A percentile compares a stretch with the other conserved stretches of the same genome.
Conservation (phyloP, 2,888 invertebrate genomes). For the Lepetodrilus schrolli region DNA sequence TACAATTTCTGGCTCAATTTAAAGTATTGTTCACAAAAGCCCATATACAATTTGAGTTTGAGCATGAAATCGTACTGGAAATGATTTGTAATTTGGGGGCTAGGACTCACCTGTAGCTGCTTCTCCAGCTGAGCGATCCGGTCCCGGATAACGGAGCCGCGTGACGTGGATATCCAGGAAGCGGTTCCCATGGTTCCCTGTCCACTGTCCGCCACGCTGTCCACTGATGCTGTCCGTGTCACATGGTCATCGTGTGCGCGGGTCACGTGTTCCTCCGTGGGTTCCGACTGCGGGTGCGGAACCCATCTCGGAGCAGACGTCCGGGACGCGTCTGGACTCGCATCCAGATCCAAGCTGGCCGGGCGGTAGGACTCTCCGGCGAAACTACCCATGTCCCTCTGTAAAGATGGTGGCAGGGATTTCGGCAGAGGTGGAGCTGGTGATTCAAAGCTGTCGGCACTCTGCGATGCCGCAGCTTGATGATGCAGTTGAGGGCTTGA, state of each 20-base stretch:
- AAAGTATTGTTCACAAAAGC: neutral
- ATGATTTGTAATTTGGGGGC: neutral
- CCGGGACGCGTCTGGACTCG: neutral
- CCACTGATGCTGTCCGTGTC: slow-evolving; percentile 30
- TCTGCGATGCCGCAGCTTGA: slow-evolving; percentile 35
- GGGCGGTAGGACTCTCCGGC: slow-evolving; percentile 44
- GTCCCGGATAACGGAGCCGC: slow-evolving; percentile 51
- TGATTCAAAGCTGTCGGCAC: slow-evolving; percentile 38
- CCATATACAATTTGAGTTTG: neutral
- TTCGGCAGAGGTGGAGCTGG: slow-evolving; percentile 40
- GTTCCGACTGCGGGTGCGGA: neutral
- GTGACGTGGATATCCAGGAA: slow-evolving; percentile 31
- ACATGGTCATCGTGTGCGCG: neutral
- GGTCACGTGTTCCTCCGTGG: slow-evolving; percentile 11
- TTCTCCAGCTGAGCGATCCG: slow-evolving; percentile 61
- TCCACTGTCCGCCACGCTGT: slow-evolving; percentile 58
- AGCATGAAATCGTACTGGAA: neutral
- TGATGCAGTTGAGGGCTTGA: slow-evolving; percentile 44
- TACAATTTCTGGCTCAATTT: neutral
- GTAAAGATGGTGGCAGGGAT: slow-evolving; percentile 27
- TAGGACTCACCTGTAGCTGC: slow-evolving; percentile 56
- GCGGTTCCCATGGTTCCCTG: slow-evolving; percentile 50
- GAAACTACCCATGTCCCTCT: slow-evolving; percentile 47
- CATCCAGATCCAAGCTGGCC: slow-evolving; percentile 42
- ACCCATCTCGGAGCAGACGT: neutral